Evolutionary conservation across 2,113 vertebrate species (phyloP).

Genomic region (Phalacrocorax brasilianus): DNA sequence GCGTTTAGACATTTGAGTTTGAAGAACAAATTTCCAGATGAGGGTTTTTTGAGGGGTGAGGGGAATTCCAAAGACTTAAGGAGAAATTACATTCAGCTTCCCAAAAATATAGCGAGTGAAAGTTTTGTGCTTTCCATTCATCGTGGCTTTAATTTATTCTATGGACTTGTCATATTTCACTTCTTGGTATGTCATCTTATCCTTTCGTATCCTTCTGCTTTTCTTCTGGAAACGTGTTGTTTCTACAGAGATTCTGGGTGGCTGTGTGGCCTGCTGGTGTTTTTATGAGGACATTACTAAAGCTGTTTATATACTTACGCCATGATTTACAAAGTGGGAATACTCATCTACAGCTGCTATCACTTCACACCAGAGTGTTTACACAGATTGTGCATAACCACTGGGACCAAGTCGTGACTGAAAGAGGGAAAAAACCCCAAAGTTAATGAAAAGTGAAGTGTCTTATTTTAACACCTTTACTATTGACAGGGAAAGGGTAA

Average conservation of each 20-base stretch:
- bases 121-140: neutral
- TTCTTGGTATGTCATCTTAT: neutral
- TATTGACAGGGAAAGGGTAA: neutral
- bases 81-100: neutral
- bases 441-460: neutral
- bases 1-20: neutral
- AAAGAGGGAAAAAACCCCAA: neutral
- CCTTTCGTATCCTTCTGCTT: neutral
- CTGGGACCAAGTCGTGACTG: neutral
- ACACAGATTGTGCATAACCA: neutral
- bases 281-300: neutral
- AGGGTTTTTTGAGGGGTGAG: fast-evolving
- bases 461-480: neutral
- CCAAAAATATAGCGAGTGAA: neutral
- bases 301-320: neutral
- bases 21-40: neutral
- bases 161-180: neutral
- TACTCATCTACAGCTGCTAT: neutral
- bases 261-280: neutral
- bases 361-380: neutral
- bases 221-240: neutral
- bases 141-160: neutral
- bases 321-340: neutral
- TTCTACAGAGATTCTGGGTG: neutral
- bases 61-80: neutral